Conservation (phyloP, 2,888 invertebrate species). For the Eutolmus rufibarbis region DNA sequence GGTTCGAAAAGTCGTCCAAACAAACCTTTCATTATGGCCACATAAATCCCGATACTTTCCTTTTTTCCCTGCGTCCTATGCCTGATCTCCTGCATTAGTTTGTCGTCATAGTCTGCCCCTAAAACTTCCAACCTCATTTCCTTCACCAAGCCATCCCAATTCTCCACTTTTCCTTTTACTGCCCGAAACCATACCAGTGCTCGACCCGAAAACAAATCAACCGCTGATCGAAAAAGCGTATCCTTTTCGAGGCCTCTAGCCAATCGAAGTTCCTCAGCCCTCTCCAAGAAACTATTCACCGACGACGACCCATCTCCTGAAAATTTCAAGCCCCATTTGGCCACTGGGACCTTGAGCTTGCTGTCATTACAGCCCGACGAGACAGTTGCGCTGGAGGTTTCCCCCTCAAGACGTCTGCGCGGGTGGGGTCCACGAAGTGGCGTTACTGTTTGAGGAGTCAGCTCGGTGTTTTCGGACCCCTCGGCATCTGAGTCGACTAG, state of each 20-base stretch:
- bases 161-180: background rate
- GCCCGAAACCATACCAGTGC: background rate
- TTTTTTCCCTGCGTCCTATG: background rate
- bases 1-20: background rate
- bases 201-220: background rate
- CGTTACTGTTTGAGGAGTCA: too few relatives aligned
- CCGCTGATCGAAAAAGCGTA: background rate
- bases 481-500: background rate
- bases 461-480: background rate
- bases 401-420: too few relatives aligned
- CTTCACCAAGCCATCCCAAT: background rate
- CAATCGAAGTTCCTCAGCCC: background rate
- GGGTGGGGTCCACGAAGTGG: too few relatives aligned
- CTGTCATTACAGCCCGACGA: too few relatives aligned
- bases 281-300: background rate
- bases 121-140: background rate
- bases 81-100: background rate
- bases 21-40: background rate
- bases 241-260: background rate
- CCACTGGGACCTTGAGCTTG: too few relatives aligned
- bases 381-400: too few relatives aligned
- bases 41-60: background rate
- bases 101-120: background rate
- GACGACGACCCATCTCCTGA: background rate
- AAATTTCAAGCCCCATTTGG: too few relatives aligned